Evolutionary conservation across 2,113 vertebrate genomes (phyloP), one percentile per base, ranked within the genome.

Genomic region (Orientallactaga bullata): DNA sequence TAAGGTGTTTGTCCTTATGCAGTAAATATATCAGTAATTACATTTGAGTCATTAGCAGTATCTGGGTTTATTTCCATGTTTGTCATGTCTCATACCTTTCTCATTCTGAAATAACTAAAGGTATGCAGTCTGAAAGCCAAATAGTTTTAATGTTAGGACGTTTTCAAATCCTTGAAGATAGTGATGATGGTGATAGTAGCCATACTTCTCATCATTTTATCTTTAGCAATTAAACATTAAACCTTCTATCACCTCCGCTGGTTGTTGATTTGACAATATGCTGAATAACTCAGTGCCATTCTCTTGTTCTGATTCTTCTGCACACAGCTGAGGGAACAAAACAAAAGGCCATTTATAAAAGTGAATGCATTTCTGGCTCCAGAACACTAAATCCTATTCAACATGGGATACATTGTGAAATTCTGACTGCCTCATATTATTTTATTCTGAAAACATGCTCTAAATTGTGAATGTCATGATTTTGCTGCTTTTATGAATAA

Each of bases 281-380:
- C 55, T 55, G 71, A 0, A 13, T 18, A 8, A 1, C 63, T 32
- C 74, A 0, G 0, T 2, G 0, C 88, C 60, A 39, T 35, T 10
- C 26, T 68, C 32, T 91, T 20, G 1, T 76, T 60, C 15, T 37
- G 32, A 69, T 87, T 93, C n/a, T 81, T 84, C 80, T 63, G 9
- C 7, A 39, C 73, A 76, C 93, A 87, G 47, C 89, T 84, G 82
- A 88, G 32, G 39, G 32, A 35, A 28, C 23, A 28, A 20, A 95
- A 94, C 95, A 93, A 95, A 93, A 92, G 66, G 37, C 28, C 71
- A 68, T 85, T 96, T 76, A 61, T 86, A 66, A 81, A 32, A 77
- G 26, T 0, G 35, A 81, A 58, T 63, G 30, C 24, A 82, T 76
- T 88, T 30, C 61, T 85, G 90, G 69, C 66, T 90, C 16, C 15